Percentiles rank a stretch among this genome's conserved stretches.
Conservation (phyloP, 2,113 vertebrate species). For the Tetraodon nigroviridis region DNA sequence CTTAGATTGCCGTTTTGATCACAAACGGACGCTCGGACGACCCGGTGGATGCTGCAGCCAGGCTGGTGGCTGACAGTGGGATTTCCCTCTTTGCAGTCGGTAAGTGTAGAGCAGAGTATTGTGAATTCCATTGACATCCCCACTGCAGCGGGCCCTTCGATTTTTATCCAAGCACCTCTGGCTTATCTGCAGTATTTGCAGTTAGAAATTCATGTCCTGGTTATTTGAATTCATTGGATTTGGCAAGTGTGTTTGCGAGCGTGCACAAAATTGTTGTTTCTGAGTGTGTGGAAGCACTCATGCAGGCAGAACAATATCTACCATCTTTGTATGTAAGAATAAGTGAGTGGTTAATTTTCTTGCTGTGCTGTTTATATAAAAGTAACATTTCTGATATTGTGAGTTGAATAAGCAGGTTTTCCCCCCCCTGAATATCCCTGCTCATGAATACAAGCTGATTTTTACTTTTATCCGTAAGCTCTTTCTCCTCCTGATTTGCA, state of each 20-base stretch:
- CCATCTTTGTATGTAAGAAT: constrained; percentile 12
- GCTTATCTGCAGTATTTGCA: constrained; percentile 54
- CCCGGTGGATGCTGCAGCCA: constrained; percentile 67
- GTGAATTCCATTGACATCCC: constrained; percentile 43
- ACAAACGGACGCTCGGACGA: constrained; percentile 79
- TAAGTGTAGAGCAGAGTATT: constrained; percentile 56
- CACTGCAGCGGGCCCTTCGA: constrained; percentile 36
- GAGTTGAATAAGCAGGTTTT: constrained; percentile 14
- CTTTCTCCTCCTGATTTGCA: constrained; percentile 12
- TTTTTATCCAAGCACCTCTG: constrained; percentile 42
- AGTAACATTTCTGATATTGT: constrained; percentile 11
- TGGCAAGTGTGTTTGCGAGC: constrained; percentile 21
- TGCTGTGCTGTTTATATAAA: constrained; percentile 9
- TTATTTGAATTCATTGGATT: constrained; percentile 54
- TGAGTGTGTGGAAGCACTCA: background rate
- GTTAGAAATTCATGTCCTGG: constrained; percentile 51
- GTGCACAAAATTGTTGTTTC: constrained; percentile 11
- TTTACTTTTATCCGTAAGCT: constrained; percentile 13
- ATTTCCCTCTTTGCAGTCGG: constrained; percentile 84
- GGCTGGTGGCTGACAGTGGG: constrained; percentile 68
- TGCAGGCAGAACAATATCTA: background rate
- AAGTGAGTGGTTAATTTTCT: constrained; percentile 5
- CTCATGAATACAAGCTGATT: constrained; percentile 22
- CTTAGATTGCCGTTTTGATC: constrained; percentile 79
- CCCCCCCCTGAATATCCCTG: constrained; percentile 3